These are phyloP conservation scores for Gortyna flavago DNA, from an alignment of 2,888 invertebrate genomes.

Conservation along the genomic window DNA sequence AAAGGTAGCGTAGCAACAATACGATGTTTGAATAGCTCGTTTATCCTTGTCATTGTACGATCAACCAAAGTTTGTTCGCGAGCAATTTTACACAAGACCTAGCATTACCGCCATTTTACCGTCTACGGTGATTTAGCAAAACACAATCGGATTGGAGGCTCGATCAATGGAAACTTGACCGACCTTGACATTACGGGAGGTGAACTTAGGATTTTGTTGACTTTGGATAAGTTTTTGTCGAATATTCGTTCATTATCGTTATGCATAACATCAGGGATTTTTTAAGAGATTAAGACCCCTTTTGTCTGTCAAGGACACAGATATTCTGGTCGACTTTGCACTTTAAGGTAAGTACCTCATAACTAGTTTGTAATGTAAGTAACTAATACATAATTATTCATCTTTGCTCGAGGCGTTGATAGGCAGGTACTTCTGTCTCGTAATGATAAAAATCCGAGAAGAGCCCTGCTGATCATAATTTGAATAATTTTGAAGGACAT, in stretches of 20 bases:
- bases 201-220: conserved; percentile 11
- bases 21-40: conserved; percentile 59
- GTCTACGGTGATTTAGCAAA: conserved; percentile 67
- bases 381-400: conserved; percentile 6
- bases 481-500: not conserved
- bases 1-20: conserved; percentile 42
- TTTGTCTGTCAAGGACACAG: not conserved
- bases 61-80: conserved; percentile 62
- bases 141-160: conserved; percentile 62
- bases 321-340: not conserved
- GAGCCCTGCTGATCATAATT: not conserved
- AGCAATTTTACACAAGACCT: conserved; percentile 67
- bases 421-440: not conserved
- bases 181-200: conserved; percentile 50
- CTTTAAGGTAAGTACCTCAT: not conserved
- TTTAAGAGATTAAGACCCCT: not conserved
- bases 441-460: conserved; percentile 2
- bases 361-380: not conserved
- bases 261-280: not conserved
- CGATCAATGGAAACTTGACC: conserved; percentile 52
- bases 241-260: not conserved
- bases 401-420: not conserved
- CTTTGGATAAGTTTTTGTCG: conserved; percentile 18
- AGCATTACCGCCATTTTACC: conserved; percentile 52
- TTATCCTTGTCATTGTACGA: conserved; percentile 67